Evolutionary conservation across 2,888 invertebrate genomes (phyloP).

Genomic region (Perizoma flavofasciatum): DNA sequence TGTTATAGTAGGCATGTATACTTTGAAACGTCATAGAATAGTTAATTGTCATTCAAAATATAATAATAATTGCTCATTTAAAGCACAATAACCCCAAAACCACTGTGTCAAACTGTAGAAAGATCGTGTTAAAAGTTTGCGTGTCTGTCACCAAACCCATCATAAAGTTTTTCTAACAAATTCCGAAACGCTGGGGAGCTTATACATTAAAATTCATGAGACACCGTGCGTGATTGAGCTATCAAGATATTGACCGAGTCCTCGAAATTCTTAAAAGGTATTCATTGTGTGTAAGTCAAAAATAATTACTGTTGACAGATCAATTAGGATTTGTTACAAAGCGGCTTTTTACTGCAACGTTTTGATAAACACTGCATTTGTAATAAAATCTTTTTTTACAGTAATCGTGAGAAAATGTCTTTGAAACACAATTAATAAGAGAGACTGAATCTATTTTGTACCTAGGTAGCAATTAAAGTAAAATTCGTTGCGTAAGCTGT

Average conservation of each 20-base stretch:
- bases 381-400: constrained; percentile 36
- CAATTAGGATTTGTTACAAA: constrained; percentile 41
- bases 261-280: constrained; percentile 39
- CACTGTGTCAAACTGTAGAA: constrained; percentile 19
- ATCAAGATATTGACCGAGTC: constrained; percentile 33
- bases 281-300: constrained; percentile 42
- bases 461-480: constrained; percentile 35
- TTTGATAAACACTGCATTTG: constrained; percentile 17
- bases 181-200: constrained; percentile 26
- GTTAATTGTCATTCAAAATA: too few species aligned
- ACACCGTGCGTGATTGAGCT: constrained; percentile 25
- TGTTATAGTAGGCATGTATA: too few species aligned
- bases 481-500: constrained; percentile 34
- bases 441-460: constrained; percentile 34
- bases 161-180: constrained; percentile 32
- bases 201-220: constrained; percentile 36
- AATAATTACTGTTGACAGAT: constrained; percentile 54
- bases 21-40: too few species aligned
- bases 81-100: constrained; percentile 18
- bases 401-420: constrained; percentile 54
- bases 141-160: constrained; percentile 26
- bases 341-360: constrained; percentile 11
- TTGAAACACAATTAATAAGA: constrained; percentile 39
- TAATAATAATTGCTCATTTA: not conserved
- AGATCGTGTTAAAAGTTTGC: constrained; percentile 26